Evolutionary conservation across 2,113 vertebrate genomes (phyloP).

Genomic region (Sphaerodactylus townsendi): DNA sequence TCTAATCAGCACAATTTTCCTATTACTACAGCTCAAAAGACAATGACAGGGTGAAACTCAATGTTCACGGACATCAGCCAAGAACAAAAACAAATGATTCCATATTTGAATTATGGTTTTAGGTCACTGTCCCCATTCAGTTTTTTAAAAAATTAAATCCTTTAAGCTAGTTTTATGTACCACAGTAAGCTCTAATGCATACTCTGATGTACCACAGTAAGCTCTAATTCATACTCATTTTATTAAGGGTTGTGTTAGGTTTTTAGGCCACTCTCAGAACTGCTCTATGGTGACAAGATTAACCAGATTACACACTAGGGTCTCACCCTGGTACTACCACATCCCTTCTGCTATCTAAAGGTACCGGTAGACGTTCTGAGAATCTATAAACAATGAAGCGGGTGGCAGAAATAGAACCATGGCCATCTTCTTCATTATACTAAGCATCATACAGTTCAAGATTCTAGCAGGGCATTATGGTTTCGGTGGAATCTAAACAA

Average conservation of each 20-base stretch:
- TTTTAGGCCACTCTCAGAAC: background rate
- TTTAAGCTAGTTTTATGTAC: slow-evolving; percentile 30
- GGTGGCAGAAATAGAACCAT: background rate
- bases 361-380: background rate
- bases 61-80: slow-evolving; percentile 33
- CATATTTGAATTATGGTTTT: slow-evolving; percentile 46
- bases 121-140: slow-evolving; percentile 63
- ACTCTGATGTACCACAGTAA: background rate
- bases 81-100: slow-evolving; percentile 59
- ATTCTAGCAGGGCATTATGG: background rate
- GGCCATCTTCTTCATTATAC: background rate
- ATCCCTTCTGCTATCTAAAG: background rate
- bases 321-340: background rate
- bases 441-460: background rate
- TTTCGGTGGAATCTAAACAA: background rate
- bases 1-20: slow-evolving; percentile 69
- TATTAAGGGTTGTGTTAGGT: background rate
- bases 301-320: background rate
- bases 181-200: background rate
- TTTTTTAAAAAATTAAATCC: slow-evolving; percentile 57
- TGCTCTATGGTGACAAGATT: background rate
- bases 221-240: background rate
- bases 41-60: slow-evolving; percentile 63
- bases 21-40: slow-evolving; percentile 53
- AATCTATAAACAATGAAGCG: background rate